phyloP scores from a whole-genome alignment of 1,140 invertebrate species.

The Drosophila ananassae region DNA sequence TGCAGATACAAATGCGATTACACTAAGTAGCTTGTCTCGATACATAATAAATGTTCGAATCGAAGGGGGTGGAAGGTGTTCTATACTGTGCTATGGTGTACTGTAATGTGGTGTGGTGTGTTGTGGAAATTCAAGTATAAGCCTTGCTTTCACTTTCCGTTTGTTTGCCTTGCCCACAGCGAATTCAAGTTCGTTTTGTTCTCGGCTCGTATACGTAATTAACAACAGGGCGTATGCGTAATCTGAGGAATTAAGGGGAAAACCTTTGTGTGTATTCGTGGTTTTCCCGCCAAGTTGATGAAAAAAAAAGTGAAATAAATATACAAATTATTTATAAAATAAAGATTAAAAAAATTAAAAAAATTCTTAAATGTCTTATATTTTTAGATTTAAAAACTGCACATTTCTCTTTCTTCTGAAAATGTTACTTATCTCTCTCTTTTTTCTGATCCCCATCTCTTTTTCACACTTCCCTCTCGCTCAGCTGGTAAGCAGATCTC shows the following conservation, averaged over 20 bases:
- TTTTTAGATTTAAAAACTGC: neutral
- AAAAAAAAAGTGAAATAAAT: too few relatives aligned
- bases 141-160: slow-evolving; percentile 53
- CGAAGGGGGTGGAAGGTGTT: neutral
- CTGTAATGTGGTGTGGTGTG: slow-evolving; percentile 1
- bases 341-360: too few relatives aligned
- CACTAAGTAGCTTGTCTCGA: slow-evolving; percentile 72
- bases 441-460: slow-evolving; percentile 7
- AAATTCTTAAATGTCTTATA: neutral
- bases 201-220: slow-evolving; percentile 31
- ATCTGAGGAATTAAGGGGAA: neutral
- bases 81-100: neutral
- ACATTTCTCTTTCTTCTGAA: neutral
- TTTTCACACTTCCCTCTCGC: slow-evolving; percentile 6
- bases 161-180: slow-evolving; percentile 17
- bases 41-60: slow-evolving; percentile 36
- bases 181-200: slow-evolving; percentile 41
- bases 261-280: neutral
- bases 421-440: neutral
- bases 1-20: slow-evolving; percentile 76
- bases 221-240: slow-evolving; percentile 29
- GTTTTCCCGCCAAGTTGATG: neutral
- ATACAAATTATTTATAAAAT: too few relatives aligned
- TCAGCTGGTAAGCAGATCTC: slow-evolving; percentile 26
- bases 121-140: slow-evolving; percentile 39